phyloP scores from a whole-genome alignment of 2,888 invertebrate genomes.

The Galeruca laticollis region DNA sequence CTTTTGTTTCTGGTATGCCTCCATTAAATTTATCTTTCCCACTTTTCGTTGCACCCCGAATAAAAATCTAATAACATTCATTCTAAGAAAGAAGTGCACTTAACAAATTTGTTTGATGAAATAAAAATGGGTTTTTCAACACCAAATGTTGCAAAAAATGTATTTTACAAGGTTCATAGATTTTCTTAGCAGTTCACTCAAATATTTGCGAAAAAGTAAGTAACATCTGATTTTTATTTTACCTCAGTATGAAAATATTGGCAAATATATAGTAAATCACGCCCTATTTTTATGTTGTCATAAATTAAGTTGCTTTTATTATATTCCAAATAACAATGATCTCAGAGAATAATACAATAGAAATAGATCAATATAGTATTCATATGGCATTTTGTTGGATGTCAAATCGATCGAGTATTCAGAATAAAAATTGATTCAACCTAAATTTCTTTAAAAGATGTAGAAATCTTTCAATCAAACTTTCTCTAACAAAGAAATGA shows the following conservation, averaged over 20 bases:
- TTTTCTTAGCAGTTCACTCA: slow-evolving; percentile 23
- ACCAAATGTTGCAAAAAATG: slow-evolving; percentile 36
- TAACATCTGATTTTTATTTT: not conserved
- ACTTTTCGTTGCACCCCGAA: slow-evolving; percentile 10
- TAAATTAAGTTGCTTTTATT: too few species aligned
- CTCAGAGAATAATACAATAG: too few species aligned
- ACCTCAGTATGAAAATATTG: not conserved
- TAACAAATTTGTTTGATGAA: slow-evolving; percentile 49
- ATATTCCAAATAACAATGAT: too few species aligned
- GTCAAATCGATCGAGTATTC: too few species aligned
- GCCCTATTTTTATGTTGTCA: not conserved
- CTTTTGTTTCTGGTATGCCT: not conserved
- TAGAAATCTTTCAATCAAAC: too few species aligned
- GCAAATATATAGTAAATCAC: not conserved
- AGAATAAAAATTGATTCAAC: too few species aligned
- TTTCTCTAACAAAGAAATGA: too few species aligned
- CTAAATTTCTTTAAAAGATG: too few species aligned
- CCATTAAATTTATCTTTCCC: not conserved
- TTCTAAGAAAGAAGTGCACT: slow-evolving; percentile 59
- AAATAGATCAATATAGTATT: too few species aligned
- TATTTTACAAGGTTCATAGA: slow-evolving; percentile 31
- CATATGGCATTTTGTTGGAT: too few species aligned
- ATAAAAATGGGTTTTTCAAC: slow-evolving; percentile 39
- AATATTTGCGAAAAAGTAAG: slow-evolving; percentile 22
- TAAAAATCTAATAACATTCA: slow-evolving; percentile 41